These are phyloP conservation scores for Thrips palmi DNA, from an alignment of 1,140 invertebrate species.

Conservation along the genomic window DNA sequence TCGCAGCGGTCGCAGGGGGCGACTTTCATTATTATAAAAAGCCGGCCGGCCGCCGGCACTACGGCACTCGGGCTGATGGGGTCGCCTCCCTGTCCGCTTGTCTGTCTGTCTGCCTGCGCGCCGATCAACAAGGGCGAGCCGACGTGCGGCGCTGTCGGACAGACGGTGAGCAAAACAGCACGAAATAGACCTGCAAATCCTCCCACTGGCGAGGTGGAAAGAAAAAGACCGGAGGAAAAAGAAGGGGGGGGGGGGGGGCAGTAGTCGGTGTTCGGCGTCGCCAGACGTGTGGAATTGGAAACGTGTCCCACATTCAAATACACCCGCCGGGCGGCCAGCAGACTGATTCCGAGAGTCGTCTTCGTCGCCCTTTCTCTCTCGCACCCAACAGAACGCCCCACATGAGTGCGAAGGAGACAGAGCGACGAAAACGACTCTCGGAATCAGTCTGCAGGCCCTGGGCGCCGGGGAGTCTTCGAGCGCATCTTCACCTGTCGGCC, in stretches of 20 bases:
- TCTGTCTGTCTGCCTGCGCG: background rate
- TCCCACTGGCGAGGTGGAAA: background rate
- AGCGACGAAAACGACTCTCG: no score
- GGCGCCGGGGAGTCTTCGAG: no score
- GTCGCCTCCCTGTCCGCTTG: background rate
- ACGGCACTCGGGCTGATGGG: background rate
- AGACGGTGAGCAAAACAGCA: background rate
- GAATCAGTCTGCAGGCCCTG: no score
- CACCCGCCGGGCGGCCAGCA: background rate
- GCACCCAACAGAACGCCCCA: no score
- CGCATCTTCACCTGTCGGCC: no score
- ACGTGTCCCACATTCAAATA: constrained; percentile 1
- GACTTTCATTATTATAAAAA: no score
- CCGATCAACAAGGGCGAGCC: background rate
- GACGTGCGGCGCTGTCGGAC: background rate
- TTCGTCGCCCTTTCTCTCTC: no score
- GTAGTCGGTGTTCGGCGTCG: constrained; percentile 1
- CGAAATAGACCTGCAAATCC: constrained; percentile 2
- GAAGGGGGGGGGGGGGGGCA: background rate
- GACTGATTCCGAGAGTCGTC: background rate
- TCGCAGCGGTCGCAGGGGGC: no score
- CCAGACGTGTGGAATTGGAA: background rate
- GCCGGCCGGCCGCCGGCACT: no score
- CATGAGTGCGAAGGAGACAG: no score
- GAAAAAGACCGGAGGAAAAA: constrained; percentile 2